phyloP scores from a whole-genome alignment of 2,113 vertebrate genomes.

The Podarcis cretensis region DNA sequence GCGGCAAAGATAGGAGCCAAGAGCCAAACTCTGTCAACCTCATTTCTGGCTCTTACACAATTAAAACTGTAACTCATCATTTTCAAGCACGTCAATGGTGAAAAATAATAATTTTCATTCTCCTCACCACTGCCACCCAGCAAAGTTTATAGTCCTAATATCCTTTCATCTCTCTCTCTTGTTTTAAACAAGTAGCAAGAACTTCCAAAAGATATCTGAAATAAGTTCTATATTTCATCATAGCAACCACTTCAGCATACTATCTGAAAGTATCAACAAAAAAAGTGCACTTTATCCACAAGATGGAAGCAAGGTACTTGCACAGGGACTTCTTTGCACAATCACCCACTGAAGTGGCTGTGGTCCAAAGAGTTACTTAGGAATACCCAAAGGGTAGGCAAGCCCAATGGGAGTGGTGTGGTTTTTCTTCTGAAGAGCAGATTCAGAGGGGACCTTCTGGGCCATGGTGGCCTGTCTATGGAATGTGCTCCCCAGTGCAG shows the following conservation, averaged over 20 bases:
- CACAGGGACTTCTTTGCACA: not conserved
- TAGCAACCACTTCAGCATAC: not conserved
- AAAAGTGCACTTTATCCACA: not conserved
- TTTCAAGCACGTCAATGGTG: not conserved
- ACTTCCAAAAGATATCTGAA: not conserved
- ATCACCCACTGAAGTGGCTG: not conserved
- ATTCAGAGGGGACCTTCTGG: not conserved
- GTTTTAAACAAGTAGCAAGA: not conserved
- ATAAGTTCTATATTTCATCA: not conserved
- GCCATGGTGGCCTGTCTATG: not conserved
- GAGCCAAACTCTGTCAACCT: not conserved
- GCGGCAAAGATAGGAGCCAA: not conserved
- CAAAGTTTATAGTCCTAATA: not conserved
- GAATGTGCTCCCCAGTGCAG: not conserved
- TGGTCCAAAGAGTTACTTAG: not conserved
- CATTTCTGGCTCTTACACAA: not conserved
- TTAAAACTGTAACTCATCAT: slow-evolving; percentile 1
- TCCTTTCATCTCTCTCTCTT: not conserved
- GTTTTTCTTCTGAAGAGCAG: not conserved
- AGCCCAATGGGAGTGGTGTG: not conserved
- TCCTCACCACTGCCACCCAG: not conserved
- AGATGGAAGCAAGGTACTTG: not conserved
- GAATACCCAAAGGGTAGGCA: not conserved
- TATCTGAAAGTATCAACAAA: not conserved
- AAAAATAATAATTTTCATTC: not conserved